Percentiles rank a stretch among this genome's conserved stretches.
Evolutionary conservation across 2,797 vertebrate genomes (phyloP).

Genomic region (Siniperca obscura): DNA sequence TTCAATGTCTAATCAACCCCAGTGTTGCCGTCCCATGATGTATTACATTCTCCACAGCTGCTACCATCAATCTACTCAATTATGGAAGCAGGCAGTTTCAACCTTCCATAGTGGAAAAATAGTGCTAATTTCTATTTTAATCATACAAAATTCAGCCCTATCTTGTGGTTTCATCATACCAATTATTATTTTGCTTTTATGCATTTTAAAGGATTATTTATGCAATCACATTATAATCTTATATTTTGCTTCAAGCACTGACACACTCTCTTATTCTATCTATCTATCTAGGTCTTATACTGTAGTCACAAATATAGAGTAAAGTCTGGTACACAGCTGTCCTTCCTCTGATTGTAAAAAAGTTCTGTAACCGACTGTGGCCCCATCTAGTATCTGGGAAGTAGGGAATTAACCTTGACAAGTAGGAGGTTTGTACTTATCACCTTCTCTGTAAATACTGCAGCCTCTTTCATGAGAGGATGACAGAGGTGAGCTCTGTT

Average conservation of each 20-base stretch:
- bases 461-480: constrained; percentile 4
- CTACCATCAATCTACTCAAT: constrained; percentile 36
- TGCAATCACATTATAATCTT: neutral
- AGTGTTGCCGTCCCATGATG: constrained; percentile 7
- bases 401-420: constrained; percentile 54
- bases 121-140: constrained; percentile 13
- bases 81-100: constrained; percentile 22
- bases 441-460: constrained; percentile 22
- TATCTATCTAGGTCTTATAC: neutral
- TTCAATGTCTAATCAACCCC: constrained; percentile 51
- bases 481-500: constrained; percentile 35
- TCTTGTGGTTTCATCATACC: constrained; percentile 10
- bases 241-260: neutral
- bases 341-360: constrained; percentile 2
- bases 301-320: neutral
- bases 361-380: neutral
- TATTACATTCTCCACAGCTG: constrained; percentile 35
- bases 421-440: constrained; percentile 34
- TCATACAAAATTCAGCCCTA: neutral
- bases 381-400: constrained; percentile 22
- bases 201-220: constrained; percentile 9
- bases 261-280: neutral
- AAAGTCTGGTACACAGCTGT: neutral
- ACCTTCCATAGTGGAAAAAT: neutral
- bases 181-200: neutral